These are phyloP conservation scores for Pristionchus exspectatus DNA, from an alignment of 2,888 invertebrate species.

Conservation along the genomic window DNA sequence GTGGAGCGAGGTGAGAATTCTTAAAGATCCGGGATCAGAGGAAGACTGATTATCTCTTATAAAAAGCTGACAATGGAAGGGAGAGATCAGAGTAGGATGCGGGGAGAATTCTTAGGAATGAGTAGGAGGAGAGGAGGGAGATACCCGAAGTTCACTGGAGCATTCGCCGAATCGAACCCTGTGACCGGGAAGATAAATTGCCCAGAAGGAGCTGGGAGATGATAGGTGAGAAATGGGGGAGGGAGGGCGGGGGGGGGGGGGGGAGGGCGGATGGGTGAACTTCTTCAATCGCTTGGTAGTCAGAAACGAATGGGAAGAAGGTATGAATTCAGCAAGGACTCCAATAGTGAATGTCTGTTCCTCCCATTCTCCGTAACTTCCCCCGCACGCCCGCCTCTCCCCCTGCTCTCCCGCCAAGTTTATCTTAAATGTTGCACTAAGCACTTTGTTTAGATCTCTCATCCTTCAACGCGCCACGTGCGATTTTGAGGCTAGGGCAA, in stretches of 20 bases:
- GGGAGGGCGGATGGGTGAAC: too few relatives aligned
- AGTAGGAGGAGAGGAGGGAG: not conserved
- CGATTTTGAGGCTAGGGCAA: constrained; percentile 22
- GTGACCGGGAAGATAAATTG: constrained; percentile 16
- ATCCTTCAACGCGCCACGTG: not conserved
- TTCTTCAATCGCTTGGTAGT: not conserved
- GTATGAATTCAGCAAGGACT: not conserved
- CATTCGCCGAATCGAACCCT: not conserved
- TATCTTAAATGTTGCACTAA: constrained; percentile 46
- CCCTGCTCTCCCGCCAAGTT: not conserved
- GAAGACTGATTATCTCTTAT: constrained; percentile 19
- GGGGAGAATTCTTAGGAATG: not conserved
- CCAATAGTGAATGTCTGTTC: not conserved
- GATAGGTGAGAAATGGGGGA: not conserved
- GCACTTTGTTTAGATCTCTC: constrained; percentile 33
- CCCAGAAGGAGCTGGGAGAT: not conserved
- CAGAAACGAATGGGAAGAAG: not conserved
- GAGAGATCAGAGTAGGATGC: not conserved
- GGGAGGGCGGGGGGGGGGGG: too few relatives aligned
- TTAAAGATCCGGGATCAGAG: not conserved
- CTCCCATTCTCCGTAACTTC: not conserved
- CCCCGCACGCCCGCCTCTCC: not conserved
- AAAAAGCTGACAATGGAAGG: not conserved
- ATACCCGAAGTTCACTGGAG: not conserved
- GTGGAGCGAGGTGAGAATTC: not conserved